phyloP scores from a whole-genome alignment of 2,888 invertebrate species.

The Mactromeris polynyma region DNA sequence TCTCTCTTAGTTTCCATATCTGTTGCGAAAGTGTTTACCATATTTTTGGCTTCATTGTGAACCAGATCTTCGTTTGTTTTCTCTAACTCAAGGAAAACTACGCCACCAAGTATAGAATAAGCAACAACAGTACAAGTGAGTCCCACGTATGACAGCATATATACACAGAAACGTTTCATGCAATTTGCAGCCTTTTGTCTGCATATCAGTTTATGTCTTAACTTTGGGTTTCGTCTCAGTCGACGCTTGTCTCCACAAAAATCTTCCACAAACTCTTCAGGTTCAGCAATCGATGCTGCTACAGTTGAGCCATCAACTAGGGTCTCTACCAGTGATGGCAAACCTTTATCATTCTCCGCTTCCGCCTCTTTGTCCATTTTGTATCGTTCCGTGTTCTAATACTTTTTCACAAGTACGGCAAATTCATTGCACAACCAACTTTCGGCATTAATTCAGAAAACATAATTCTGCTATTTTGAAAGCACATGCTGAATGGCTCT shows the following conservation, averaged over 20 bases:
- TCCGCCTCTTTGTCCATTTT: not conserved
- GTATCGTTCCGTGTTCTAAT: not conserved
- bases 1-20: constrained; percentile 6
- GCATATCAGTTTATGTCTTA: constrained; percentile 20
- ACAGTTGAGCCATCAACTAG: constrained; percentile 46
- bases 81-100: constrained; percentile 94
- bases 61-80: constrained; percentile 76
- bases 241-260: constrained; percentile 29
- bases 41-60: constrained; percentile 62
- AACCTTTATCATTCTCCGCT: not conserved
- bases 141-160: constrained; percentile 98
- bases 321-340: constrained; percentile 12
- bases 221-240: constrained; percentile 14
- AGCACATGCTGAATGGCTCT: too few species aligned
- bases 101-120: constrained; percentile 95
- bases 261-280: constrained; percentile 55
- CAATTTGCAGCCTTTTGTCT: constrained; percentile 57
- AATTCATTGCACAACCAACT: not conserved
- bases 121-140: constrained; percentile 96
- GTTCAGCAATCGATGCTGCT: constrained; percentile 54
- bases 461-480: not conserved
- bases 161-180: constrained; percentile 92
- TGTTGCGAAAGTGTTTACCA: constrained; percentile 17
- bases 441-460: not conserved
- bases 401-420: not conserved